Base-by-base conservation (phyloP, 2,797 vertebrate species). In the Rhinoraja longicauda region DNA sequence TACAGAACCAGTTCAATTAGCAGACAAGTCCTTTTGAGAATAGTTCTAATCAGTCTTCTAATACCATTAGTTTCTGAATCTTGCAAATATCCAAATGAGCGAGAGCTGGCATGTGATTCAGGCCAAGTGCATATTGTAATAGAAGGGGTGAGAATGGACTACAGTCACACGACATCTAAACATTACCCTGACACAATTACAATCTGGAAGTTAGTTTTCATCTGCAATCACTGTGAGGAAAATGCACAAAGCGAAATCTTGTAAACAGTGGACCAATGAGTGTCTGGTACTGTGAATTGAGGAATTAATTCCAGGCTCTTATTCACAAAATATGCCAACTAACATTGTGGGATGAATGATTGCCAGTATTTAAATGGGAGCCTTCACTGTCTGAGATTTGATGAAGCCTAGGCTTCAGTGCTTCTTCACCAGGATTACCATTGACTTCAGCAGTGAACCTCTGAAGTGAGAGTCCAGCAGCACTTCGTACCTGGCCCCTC, bases 1-100 rank as follows among this genome's bases (percentile, higher is more conserved):
- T 88, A 88, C 84, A 88, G 59, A 64, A n/a, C 12, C 57, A 88
- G 59, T 64, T 19, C 84, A n/a, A 64, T 59, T 62, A 88, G 59
- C 59, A 64, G 57, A 59, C 53, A 62, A 86, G 29, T 88, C 62
- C 29, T 88, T 84, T 64, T 88, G 59, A 88, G 59, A 19, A 64
- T 32, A 88, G 29, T n/a, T n/a, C 29, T 19, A 64, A 73, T 72
- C 67, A 12, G 90, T 29, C 67, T 91, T 90, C 59, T 10, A 73
- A 91, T 45, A 91, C 39, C 36, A 73, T 53, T 91, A 73, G 53
- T 57, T 36, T 32, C n/a, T 77, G 32, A 32, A 86, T 45, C 19
- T 72, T 91, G 36, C 39, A 12, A 24, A 10, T 72, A 73, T 53
- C 39, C 70, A 73, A 91, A 15, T 36, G 24, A 45, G 10, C 45